A percentile compares a stretch with the other conserved stretches of the same genome.
These are phyloP conservation scores for Magallana gigas DNA, from an alignment of 1,140 invertebrate species.

Conservation along the genomic window DNA sequence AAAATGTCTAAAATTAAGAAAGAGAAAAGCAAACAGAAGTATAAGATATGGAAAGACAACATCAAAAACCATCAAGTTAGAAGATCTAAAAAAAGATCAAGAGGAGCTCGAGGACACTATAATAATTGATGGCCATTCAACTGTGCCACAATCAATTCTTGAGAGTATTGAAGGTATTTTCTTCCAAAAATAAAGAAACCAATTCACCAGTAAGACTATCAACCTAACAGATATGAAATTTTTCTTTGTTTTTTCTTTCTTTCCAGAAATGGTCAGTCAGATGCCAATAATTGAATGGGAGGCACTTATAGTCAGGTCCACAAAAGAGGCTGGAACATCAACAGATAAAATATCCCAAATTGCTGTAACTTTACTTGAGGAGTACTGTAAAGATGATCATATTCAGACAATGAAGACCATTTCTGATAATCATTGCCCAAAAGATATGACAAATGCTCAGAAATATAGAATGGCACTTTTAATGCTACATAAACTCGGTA, in stretches of 20 bases:
- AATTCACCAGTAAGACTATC: not conserved
- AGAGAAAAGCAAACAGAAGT: not conserved
- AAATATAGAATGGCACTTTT: constrained; percentile 14
- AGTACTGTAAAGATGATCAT: constrained; percentile 13
- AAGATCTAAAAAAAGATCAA: not conserved
- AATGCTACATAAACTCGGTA: constrained; percentile 22
- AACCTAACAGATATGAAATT: not conserved
- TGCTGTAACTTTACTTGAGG: not conserved
- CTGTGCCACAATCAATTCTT: constrained; percentile 15
- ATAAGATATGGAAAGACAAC: not conserved
- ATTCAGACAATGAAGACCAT: constrained; percentile 16
- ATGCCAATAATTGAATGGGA: constrained; percentile 8
- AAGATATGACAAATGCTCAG: not conserved
- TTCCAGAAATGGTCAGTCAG: constrained; percentile 3
- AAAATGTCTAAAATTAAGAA: not conserved
- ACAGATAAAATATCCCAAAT: constrained; percentile 12
- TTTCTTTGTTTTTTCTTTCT: not conserved
- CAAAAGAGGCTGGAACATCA: not conserved
- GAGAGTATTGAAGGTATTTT: constrained; percentile 15
- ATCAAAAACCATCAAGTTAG: not conserved
- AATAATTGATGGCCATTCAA: constrained; percentile 16
- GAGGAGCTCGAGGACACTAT: not conserved
- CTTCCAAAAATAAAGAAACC: not conserved
- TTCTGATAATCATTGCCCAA: constrained; percentile 7
- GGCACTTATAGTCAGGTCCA: constrained; percentile 6